phyloP scores from a whole-genome alignment of 2,113 vertebrate genomes.

The Todiramphus chloris region DNA sequence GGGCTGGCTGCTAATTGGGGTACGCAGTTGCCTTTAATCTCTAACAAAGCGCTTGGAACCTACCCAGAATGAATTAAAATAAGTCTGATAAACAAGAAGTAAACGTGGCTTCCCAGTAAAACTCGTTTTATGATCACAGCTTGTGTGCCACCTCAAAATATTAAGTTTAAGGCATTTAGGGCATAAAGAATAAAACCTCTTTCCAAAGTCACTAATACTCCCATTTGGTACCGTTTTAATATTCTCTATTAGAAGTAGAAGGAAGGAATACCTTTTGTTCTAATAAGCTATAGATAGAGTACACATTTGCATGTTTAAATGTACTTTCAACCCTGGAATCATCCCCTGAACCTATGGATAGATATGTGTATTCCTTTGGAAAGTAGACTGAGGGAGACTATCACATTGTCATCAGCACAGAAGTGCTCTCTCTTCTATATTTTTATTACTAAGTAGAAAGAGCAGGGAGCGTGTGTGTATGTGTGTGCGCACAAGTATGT shows the following conservation, averaged over 20 bases:
- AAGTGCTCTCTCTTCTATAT: neutral
- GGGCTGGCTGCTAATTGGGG: slow-evolving; percentile 74
- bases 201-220: slow-evolving; percentile 23
- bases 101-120: slow-evolving; percentile 73
- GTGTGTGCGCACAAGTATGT: neutral
- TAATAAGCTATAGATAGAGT: neutral
- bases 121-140: slow-evolving; percentile 73
- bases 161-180: slow-evolving; percentile 47
- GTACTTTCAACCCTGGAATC: neutral
- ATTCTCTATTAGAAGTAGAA: neutral
- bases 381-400: neutral
- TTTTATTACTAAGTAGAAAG: neutral
- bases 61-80: slow-evolving; percentile 76
- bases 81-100: slow-evolving; percentile 75
- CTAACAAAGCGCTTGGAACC: slow-evolving; percentile 71
- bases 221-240: slow-evolving; percentile 23
- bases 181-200: slow-evolving; percentile 40
- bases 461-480: neutral
- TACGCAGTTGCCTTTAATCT: slow-evolving; percentile 75
- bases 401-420: rapidly evolving
- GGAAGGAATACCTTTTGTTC: neutral
- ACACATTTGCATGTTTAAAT: neutral
- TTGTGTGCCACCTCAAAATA: slow-evolving; percentile 71
- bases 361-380: neutral
- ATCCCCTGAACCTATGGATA: neutral